These are phyloP conservation scores for Liasis olivaceus DNA, from an alignment of 2,797 vertebrate genomes.

Conservation along the genomic window DNA sequence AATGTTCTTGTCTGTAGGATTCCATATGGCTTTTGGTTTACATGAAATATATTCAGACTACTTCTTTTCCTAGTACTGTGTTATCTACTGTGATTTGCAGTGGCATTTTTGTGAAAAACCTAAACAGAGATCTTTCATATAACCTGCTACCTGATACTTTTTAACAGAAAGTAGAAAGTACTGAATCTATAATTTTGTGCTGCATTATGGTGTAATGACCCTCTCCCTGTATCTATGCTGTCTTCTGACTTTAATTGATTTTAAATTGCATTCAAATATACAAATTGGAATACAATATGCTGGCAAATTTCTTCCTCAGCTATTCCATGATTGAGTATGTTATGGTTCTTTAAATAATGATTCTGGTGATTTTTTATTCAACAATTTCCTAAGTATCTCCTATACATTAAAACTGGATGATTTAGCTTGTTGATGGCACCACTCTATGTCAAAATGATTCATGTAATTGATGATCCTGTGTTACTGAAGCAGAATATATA, in stretches of 20 bases:
- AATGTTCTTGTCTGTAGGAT: not conserved
- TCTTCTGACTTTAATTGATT: not conserved
- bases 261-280: not conserved
- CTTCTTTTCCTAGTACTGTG: not conserved
- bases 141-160: not conserved
- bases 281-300: not conserved
- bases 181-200: not conserved
- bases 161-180: not conserved
- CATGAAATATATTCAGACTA: not conserved
- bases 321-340: not conserved
- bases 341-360: too few species aligned
- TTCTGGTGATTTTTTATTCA: too few species aligned
- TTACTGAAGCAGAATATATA: not conserved
- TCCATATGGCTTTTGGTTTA: not conserved
- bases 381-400: not conserved
- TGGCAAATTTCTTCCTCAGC: not conserved
- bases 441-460: not conserved
- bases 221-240: not conserved
- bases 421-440: too few species aligned
- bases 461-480: not conserved
- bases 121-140: not conserved
- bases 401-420: not conserved
- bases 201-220: not conserved
- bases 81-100: not conserved
- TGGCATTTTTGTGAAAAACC: not conserved